These are phyloP conservation scores for Scortum barcoo DNA, from an alignment of 2,113 vertebrate species.

Conservation along the genomic window DNA sequence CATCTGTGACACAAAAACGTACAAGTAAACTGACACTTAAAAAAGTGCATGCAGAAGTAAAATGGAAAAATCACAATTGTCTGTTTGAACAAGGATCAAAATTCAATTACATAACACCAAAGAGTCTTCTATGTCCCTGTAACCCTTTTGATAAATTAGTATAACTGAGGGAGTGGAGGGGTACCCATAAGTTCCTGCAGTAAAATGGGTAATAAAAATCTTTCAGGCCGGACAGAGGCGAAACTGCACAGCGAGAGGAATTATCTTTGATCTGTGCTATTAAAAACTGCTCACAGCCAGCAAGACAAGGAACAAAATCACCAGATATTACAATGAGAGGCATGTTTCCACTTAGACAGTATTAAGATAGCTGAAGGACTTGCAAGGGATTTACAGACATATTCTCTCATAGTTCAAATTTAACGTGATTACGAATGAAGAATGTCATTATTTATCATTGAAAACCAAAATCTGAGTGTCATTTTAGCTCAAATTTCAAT, in stretches of 20 bases:
- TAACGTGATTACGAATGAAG: no score
- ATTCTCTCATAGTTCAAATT: background rate
- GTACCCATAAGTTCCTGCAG: background rate
- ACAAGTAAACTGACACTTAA: conserved; percentile 6
- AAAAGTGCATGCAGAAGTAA: conserved; percentile 19
- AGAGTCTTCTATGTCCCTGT: background rate
- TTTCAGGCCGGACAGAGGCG: background rate
- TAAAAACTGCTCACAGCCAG: conserved; percentile 17
- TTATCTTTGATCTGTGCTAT: conserved; percentile 17
- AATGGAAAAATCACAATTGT: background rate
- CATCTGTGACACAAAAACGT: conserved; percentile 1
- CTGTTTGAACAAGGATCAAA: background rate
- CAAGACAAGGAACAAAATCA: background rate
- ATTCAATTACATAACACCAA: background rate
- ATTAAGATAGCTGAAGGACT: background rate
- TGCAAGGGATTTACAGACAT: background rate
- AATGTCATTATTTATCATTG: no score
- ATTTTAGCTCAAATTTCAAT: no score
- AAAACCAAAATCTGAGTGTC: no score
- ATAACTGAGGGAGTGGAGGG: conserved; percentile 6
- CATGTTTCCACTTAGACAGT: background rate
- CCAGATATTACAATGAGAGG: background rate
- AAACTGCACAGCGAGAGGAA: conserved; percentile 24
- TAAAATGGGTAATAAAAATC: conserved; percentile 22
- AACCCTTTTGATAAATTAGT: conserved; percentile 1